phyloP scores from a whole-genome alignment of 2,797 vertebrate species.

The Eulemur rubriventer region DNA sequence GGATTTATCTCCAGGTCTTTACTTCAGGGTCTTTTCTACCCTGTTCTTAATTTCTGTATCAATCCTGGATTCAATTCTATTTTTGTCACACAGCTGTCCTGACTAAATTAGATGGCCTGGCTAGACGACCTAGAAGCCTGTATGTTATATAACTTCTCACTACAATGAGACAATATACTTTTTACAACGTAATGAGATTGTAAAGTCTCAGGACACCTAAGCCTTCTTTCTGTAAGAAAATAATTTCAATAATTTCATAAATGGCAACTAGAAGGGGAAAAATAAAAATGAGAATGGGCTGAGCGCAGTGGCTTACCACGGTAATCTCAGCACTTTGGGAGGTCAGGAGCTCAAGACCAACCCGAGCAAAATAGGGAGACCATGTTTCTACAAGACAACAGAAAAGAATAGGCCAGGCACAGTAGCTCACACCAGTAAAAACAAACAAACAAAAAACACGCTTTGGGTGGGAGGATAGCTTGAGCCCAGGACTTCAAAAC shows the following conservation, averaged over 20 bases:
- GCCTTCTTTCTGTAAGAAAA: neutral
- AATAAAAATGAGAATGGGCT: neutral
- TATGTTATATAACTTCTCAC: neutral
- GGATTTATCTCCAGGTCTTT: neutral
- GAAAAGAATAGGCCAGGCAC: neutral
- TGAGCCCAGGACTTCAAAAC: neutral
- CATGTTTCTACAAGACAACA: neutral
- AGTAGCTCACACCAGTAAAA: neutral
- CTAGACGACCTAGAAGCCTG: neutral
- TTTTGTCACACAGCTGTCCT: neutral
- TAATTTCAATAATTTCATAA: neutral
- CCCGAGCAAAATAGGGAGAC: neutral
- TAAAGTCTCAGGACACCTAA: neutral
- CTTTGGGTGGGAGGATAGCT: neutral
- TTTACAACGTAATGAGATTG: neutral
- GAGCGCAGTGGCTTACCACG: neutral
- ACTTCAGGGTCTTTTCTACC: conserved; percentile 3
- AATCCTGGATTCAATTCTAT: neutral
- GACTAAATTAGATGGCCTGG: neutral
- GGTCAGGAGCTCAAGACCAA: neutral
- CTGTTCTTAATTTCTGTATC: neutral
- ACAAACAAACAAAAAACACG: too few relatives aligned
- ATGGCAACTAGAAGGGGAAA: neutral
- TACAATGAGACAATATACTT: neutral
- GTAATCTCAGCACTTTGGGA: neutral